A percentile compares a stretch with the other conserved stretches of the same genome.
These are phyloP conservation scores for Drosophila carrolli DNA, from an alignment of 1,140 invertebrate species.

Conservation along the genomic window DNA sequence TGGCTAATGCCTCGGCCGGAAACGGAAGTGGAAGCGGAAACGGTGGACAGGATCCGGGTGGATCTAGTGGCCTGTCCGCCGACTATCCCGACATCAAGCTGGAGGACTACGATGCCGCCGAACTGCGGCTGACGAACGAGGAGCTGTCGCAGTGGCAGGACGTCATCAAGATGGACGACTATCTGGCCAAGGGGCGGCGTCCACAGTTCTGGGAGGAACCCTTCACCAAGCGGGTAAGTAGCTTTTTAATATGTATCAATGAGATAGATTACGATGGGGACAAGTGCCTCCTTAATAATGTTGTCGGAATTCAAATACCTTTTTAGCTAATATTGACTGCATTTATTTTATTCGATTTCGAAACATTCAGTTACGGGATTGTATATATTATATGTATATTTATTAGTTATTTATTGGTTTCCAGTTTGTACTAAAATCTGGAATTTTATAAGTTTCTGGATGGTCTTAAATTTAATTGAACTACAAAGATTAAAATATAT, in stretches of 20 bases:
- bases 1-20: constrained; percentile 32
- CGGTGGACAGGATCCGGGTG: constrained; percentile 20
- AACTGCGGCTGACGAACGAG: constrained; percentile 78
- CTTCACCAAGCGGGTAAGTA: constrained; percentile 88
- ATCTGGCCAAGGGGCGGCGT: constrained; percentile 92
- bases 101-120: constrained; percentile 73
- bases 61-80: constrained; percentile 11
- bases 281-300: too few relatives aligned
- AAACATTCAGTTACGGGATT: too few relatives aligned
- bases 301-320: too few relatives aligned
- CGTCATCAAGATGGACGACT: constrained; percentile 95
- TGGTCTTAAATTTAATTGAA: neutral
- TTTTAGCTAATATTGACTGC: too few relatives aligned
- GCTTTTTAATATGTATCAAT: too few relatives aligned
- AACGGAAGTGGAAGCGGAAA: constrained; percentile 6
- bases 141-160: constrained; percentile 86
- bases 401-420: too few relatives aligned
- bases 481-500: neutral
- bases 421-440: too few relatives aligned
- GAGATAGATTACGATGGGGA: too few relatives aligned
- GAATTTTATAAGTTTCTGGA: too few relatives aligned
- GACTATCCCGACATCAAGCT: constrained; percentile 74
- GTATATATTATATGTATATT: too few relatives aligned
- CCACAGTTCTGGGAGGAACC: constrained; percentile 97
- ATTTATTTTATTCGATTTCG: too few relatives aligned